Base-by-base conservation (phyloP, 2,113 vertebrate species). In the Perca schrenkii region DNA sequence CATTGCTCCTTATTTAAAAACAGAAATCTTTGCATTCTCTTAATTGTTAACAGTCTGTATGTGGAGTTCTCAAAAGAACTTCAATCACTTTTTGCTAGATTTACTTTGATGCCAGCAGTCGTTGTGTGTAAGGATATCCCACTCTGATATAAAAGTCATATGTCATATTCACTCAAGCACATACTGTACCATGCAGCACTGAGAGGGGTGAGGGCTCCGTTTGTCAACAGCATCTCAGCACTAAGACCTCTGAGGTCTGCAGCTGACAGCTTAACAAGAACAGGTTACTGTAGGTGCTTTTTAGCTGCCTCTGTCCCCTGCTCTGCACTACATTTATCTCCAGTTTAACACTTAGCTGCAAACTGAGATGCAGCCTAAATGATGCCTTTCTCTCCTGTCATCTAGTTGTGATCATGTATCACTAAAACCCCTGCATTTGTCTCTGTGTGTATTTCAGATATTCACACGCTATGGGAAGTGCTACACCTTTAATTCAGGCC, bases 391-490 rank as follows among this genome's bases (percentile, higher is more conserved):
- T 40, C 17, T 68, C 2, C 16, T 6, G 43, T 46, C 34, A 13
- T 64, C 10, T 7, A 22, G 13, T 50, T 16, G 56, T 53, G 8
- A 19, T 19, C 14, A 19, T 3, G 17, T 70, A 15, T 57, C 56
- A 43, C 57, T 50, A 0, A 85, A 63, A 19, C 31, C 13, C 4
- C 5, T 17, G 17, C 66, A 34, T 82, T 53, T 57, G 2, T 76
- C 47, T 61, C 47, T 84, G 13, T 84, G n/a, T 91, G 3, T 89
- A 3, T 92, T 82, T 58, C 94, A 99, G 98, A 98, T 99, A 89
- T 99, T 99, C 93, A 99, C 98, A 0, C 95, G 98, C 76, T 99
- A 99, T 0, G 98, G 98, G 60, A 99, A 99, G 86, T 99, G 98
- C 93, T 99, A 99, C 95, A 99, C 98, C 0, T 99, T 99, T 90